phyloP scores from a whole-genome alignment of 2,113 vertebrate genomes.

The Hystrix brachyura region DNA sequence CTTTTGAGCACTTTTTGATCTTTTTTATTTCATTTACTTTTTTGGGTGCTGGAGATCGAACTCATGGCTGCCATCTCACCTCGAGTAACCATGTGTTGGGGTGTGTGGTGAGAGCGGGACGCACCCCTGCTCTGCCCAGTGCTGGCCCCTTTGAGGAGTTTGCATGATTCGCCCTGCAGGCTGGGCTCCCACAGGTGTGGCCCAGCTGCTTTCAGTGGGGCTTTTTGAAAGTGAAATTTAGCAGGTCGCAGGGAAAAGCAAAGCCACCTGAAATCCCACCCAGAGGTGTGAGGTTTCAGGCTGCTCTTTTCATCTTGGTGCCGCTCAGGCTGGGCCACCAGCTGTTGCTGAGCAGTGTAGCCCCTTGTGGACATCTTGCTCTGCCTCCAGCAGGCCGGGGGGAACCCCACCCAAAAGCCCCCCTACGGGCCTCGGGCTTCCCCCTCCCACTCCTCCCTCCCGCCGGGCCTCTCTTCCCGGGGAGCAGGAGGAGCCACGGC shows the following conservation, averaged over 20 bases:
- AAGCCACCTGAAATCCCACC: conserved; percentile 42
- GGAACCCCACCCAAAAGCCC: conserved; percentile 78
- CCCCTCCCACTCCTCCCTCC: conserved; percentile 68
- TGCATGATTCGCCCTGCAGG: background rate
- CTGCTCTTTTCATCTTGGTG: background rate
- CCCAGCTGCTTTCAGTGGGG: conserved; percentile 1
- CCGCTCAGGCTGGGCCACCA: background rate
- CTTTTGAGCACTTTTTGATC: background rate
- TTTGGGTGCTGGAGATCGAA: no score
- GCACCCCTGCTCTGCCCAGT: background rate
- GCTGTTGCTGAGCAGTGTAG: background rate
- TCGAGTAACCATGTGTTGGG: background rate
- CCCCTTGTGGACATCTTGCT: background rate
- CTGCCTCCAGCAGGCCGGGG: conserved; percentile 52
- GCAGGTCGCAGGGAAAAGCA: conserved; percentile 50
- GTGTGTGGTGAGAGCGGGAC: background rate
- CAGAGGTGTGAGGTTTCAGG: background rate
- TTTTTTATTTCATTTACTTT: no score
- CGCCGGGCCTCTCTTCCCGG: background rate
- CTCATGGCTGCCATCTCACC: background rate
- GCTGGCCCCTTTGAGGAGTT: background rate
- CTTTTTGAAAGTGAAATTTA: conserved; percentile 70
- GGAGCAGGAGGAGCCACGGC: background rate
- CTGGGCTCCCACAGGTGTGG: background rate
- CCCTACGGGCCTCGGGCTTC: conserved; percentile 52